Percentiles rank a stretch among this genome's conserved stretches.
phyloP scores from a whole-genome alignment of 1,140 invertebrate genomes.

The Drosophila virilis region DNA sequence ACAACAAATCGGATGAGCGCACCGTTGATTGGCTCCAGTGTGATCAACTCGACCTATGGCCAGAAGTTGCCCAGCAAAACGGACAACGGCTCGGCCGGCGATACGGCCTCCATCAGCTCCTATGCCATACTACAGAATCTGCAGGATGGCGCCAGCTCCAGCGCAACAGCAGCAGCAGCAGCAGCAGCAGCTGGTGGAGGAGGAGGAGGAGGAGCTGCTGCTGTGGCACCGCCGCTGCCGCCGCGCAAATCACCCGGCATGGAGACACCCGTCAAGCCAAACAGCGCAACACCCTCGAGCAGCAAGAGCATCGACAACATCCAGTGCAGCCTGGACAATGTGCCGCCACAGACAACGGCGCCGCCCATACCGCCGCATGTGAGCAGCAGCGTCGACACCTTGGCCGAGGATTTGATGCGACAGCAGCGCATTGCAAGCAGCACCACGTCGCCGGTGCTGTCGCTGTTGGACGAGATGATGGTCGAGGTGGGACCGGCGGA shows the following conservation, averaged over 20 bases:
- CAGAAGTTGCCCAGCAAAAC: constrained; percentile 60
- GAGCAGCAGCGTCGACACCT: constrained; percentile 60
- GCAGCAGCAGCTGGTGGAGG: background rate
- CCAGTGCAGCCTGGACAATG: constrained; percentile 76
- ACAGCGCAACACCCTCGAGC: constrained; percentile 40
- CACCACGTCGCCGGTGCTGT: constrained; percentile 68
- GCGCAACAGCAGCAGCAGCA: constrained; percentile 1
- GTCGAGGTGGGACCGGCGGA: constrained; percentile 87
- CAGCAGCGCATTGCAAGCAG: constrained; percentile 68
- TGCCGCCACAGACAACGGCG: constrained; percentile 80
- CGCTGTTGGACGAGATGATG: constrained; percentile 84
- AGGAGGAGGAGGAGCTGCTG: constrained; percentile 1
- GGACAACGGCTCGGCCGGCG: constrained; percentile 49
- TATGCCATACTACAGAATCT: constrained; percentile 81
- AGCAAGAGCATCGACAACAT: constrained; percentile 77
- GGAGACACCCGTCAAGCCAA: constrained; percentile 73
- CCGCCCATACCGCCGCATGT: constrained; percentile 83
- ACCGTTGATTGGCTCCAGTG: constrained; percentile 71
- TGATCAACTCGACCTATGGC: constrained; percentile 68
- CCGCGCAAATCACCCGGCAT: constrained; percentile 87
- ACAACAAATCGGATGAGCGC: constrained; percentile 80
- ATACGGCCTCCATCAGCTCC: constrained; percentile 70
- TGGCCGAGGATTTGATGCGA: constrained; percentile 73
- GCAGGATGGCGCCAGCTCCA: constrained; percentile 45
- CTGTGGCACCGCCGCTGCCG: constrained; percentile 85